A percentile compares a stretch with the other conserved stretches of the same genome.
phyloP scores from a whole-genome alignment of 2,888 invertebrate genomes.

The Lasioglossum lativentre region DNA sequence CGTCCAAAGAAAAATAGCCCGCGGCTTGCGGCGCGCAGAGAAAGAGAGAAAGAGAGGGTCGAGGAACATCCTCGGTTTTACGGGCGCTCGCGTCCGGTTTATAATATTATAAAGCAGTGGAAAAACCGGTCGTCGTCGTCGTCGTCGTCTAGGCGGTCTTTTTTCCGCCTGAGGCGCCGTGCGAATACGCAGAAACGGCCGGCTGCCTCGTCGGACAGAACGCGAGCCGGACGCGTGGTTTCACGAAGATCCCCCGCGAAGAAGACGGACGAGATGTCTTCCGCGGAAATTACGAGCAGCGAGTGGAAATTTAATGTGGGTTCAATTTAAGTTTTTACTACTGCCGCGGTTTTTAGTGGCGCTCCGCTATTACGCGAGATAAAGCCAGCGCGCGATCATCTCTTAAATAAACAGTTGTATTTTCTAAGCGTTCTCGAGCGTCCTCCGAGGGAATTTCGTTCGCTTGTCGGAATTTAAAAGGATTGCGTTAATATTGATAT shows the following conservation, averaged over 20 bases:
- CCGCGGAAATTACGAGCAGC: conserved; percentile 2
- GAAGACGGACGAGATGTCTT: neutral
- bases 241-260: neutral
- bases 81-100: conserved; percentile 26
- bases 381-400: neutral
- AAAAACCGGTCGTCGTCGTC: neutral
- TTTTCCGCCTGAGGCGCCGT: neutral
- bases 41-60: neutral
- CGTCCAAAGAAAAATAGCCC: conserved; percentile 10
- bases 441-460: neutral
- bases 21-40: neutral
- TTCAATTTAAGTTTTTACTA: neutral
- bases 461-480: neutral
- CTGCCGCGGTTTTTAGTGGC: neutral
- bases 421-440: neutral
- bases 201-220: neutral
- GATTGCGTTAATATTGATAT: neutral
- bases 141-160: neutral
- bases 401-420: neutral
- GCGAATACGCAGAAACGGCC: neutral
- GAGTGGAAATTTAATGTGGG: neutral
- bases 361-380: neutral
- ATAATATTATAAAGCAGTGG: conserved; percentile 48
- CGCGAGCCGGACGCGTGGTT: neutral
- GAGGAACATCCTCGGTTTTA: neutral